A percentile compares a stretch with the other conserved stretches of the same genome.
Conservation (phyloP, 2,797 vertebrate species). For the Clarias platycephalus region DNA sequence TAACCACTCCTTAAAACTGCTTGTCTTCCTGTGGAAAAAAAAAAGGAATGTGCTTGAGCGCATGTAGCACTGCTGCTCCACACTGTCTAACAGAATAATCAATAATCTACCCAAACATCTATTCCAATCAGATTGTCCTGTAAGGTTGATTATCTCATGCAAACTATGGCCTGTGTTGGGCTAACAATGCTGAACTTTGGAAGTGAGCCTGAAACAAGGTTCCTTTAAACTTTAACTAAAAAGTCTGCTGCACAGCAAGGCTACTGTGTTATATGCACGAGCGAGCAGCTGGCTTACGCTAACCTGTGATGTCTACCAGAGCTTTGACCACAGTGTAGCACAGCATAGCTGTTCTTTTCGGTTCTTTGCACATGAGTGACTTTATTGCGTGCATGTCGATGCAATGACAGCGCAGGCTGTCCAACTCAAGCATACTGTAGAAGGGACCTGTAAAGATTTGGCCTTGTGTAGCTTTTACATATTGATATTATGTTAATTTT, state of each 20-base stretch:
- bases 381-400: not conserved
- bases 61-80: not conserved
- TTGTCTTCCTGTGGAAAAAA: not conserved
- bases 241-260: slow-evolving; percentile 6
- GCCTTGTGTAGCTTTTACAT: no score
- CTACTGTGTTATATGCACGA: not conserved
- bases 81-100: slow-evolving; percentile 12
- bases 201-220: not conserved
- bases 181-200: slow-evolving; percentile 27
- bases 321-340: slow-evolving; percentile 1
- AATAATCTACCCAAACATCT: slow-evolving; percentile 20
- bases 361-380: slow-evolving; percentile 16
- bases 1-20: not conserved
- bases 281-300: slow-evolving; percentile 13
- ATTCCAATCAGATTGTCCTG: not conserved
- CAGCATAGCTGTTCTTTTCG: slow-evolving; percentile 1
- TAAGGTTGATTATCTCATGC: not conserved
- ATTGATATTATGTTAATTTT: no score
- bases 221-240: slow-evolving; percentile 1
- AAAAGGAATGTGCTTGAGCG: not conserved
- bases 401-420: not conserved
- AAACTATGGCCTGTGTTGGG: not conserved
- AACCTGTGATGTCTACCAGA: not conserved
- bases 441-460: not conserved
- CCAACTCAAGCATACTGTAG: not conserved